Conservation (phyloP, 1,140 invertebrate genomes). For the Diuraphis noxia region DNA sequence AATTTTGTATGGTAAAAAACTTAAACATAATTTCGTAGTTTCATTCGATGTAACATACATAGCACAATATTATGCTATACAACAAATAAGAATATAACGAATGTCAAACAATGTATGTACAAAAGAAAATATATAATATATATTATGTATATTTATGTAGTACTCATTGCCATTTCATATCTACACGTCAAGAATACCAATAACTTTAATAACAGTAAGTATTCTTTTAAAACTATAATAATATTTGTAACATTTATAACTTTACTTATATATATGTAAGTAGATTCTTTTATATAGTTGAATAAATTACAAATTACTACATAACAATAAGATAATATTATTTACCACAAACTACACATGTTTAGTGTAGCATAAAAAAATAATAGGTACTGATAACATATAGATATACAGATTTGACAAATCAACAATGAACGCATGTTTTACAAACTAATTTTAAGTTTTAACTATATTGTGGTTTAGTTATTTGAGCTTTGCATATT, state of each 20-base stretch:
- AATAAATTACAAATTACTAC: not conserved
- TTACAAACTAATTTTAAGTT: not conserved
- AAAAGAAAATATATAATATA: constrained; percentile 4
- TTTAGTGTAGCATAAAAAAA: constrained; percentile 36
- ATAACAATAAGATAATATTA: constrained; percentile 9
- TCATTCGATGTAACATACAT: not conserved
- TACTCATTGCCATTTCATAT: not conserved
- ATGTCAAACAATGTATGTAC: constrained; percentile 1
- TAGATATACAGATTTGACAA: not conserved
- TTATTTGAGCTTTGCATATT: constrained; percentile 17
- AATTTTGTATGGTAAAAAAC: constrained; percentile 24
- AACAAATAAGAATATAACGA: not conserved
- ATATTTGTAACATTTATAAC: constrained; percentile 7
- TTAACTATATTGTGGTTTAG: not conserved
- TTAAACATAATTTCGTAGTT: not conserved
- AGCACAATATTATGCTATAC: not conserved
- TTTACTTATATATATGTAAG: not conserved
- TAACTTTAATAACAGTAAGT: constrained; percentile 31
- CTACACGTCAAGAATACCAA: constrained; percentile 14
- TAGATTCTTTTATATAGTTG: not conserved
- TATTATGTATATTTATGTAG: not conserved
- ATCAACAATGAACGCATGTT: constrained; percentile 24
- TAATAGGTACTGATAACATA: constrained; percentile 17
- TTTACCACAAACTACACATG: constrained; percentile 16
- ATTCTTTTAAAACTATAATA: constrained; percentile 35